Evolutionary conservation across 1,140 invertebrate genomes (phyloP), one percentile per base, ranked within the genome.

Genomic region (Artemia franciscana): DNA sequence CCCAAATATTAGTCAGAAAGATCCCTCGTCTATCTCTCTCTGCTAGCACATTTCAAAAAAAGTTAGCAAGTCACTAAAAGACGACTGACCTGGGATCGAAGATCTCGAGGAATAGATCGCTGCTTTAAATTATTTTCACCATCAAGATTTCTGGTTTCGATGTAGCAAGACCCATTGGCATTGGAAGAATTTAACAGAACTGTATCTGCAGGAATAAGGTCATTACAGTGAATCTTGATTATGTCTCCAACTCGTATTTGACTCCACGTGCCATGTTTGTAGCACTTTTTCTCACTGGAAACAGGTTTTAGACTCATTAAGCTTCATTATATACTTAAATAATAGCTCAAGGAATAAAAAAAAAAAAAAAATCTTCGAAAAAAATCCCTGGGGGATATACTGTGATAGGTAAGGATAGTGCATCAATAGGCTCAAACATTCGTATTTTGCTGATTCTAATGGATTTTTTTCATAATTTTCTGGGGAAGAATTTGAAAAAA

Each of bases 51-150:
- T n/a, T n/a, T n/a, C n/a, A n/a, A n/a, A n/a, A n/a, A n/a, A n/a
- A n/a, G n/a, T n/a, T n/a, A n/a, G n/a, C n/a, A n/a, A n/a, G n/a
- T n/a, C n/a, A n/a, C n/a, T n/a, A n/a, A 2, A 51, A 3, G 3
- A 51, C 21, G 39, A 64, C 63, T 62, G 71, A 82, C 80, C 75
- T 80, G 81, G 63, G 81, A 76, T 58, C 75, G 74, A 68, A 83
- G 82, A 23, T 83, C 85, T 60, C 79, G 74, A 12, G 85, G 81
- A 1, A 90, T 85, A 73, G 94, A 84, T 69, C 93, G 79, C 68
- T 94, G 89, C 75, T 99, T 99, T 57, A 98, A 76, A 78, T 98
- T 99, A n/a, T 91, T 97, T 76, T 99, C 96, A 9, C 96, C 96
- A 71, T 99, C 96, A 67, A 99, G 77, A 76, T 98, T 97, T 65